A percentile compares a stretch with the other conserved stretches of the same genome.
phyloP scores from a whole-genome alignment of 2,888 invertebrate genomes.

The Lycia hirtaria region DNA sequence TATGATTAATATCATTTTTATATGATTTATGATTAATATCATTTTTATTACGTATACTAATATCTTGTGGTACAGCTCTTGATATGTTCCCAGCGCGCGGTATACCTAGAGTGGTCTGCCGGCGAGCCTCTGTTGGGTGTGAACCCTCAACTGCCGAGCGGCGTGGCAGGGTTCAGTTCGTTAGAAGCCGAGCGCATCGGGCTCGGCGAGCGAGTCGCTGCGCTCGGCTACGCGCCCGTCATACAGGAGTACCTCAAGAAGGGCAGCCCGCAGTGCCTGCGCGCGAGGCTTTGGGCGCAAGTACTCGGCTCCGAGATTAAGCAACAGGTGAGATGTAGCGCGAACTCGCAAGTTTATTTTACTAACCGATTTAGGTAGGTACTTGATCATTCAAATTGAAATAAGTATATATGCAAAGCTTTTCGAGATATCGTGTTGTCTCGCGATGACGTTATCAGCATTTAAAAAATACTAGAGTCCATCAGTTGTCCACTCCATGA shows the following conservation, averaged over 20 bases:
- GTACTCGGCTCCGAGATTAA: constrained; percentile 93
- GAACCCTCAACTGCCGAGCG: constrained; percentile 85
- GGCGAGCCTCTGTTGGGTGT: constrained; percentile 92
- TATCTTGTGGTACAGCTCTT: too few relatives aligned
- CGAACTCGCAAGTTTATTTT: too few relatives aligned
- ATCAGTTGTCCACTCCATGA: too few relatives aligned
- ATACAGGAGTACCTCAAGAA: constrained; percentile 96
- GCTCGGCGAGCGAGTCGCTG: constrained; percentile 91
- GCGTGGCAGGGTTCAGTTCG: constrained; percentile 82
- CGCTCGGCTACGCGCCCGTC: constrained; percentile 92
- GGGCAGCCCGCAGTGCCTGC: constrained; percentile 91
- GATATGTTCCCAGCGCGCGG: constrained; percentile 87
- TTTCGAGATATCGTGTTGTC: too few relatives aligned
- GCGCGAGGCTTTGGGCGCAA: constrained; percentile 94
- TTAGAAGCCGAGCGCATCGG: constrained; percentile 89
- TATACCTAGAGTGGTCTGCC: constrained; percentile 90
- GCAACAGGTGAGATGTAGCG: constrained; percentile 85
- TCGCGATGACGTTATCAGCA: too few relatives aligned
- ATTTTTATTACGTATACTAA: too few relatives aligned
- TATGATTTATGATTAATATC: too few relatives aligned
- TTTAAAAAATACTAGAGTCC: too few relatives aligned
- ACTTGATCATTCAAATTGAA: too few relatives aligned
- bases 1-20: too few relatives aligned
- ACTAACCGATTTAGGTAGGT: too few relatives aligned
- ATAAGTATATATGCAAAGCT: too few relatives aligned